Conservation (phyloP, 2,113 vertebrate genomes). For the Pholis gunnellus region DNA sequence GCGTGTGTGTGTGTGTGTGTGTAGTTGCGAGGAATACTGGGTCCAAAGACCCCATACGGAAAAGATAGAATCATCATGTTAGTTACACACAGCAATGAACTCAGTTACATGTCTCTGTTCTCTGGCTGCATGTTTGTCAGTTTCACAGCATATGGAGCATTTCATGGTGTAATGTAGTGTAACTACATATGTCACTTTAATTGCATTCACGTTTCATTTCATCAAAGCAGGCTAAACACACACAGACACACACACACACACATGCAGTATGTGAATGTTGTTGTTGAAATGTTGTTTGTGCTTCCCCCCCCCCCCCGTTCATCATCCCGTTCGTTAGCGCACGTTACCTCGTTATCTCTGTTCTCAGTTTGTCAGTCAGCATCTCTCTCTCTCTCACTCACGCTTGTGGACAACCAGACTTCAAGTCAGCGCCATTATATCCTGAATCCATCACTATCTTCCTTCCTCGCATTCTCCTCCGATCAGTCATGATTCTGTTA, state of each 20-base stretch:
- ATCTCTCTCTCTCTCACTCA: neutral
- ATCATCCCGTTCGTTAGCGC: conserved; percentile 36
- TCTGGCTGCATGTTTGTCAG: neutral
- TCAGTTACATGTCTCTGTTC: neutral
- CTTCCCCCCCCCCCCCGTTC: neutral
- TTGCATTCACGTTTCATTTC: conserved; percentile 27
- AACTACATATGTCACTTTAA: conserved; percentile 19
- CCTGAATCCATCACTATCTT: conserved; percentile 44
- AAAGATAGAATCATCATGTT: neutral
- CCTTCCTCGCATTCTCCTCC: conserved; percentile 35
- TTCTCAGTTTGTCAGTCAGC: conserved; percentile 47
- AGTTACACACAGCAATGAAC: neutral
- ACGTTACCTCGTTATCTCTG: conserved; percentile 61
- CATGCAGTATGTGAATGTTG: conserved; percentile 11
- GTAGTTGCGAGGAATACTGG: neutral
- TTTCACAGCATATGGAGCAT: conserved; percentile 28
- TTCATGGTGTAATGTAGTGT: conserved; percentile 26
- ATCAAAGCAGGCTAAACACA: conserved; percentile 9
- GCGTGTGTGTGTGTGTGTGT: neutral
- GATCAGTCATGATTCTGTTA: conserved; percentile 52
- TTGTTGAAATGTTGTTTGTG: neutral
- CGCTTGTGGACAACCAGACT: conserved; percentile 25
- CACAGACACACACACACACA: neutral
- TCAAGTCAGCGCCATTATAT: conserved; percentile 54
- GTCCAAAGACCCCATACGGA: neutral